phyloP scores from a whole-genome alignment of 2,797 vertebrate genomes.

The Phrynocephalus guinanensis region DNA sequence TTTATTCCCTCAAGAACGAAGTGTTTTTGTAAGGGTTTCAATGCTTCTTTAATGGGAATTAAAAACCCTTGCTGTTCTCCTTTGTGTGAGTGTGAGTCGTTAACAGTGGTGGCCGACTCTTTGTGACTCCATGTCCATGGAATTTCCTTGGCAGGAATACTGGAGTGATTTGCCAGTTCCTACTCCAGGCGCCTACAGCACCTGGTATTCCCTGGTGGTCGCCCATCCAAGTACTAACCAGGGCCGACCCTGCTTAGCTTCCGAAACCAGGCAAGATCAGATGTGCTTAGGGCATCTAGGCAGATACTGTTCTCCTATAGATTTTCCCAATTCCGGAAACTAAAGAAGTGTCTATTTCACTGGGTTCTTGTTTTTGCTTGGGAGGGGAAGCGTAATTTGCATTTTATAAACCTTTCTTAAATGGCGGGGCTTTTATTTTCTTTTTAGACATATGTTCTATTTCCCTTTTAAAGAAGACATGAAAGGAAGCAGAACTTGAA shows the following conservation, averaged over 20 bases:
- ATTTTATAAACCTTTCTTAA: neutral
- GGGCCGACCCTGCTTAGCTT: too few species aligned
- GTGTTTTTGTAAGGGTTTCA: neutral
- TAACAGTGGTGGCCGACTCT: too few species aligned
- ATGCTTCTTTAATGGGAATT: neutral
- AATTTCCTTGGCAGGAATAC: too few species aligned
- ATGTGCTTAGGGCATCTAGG: too few species aligned
- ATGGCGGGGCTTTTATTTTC: neutral
- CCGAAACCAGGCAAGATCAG: too few species aligned
- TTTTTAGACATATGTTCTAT: neutral
- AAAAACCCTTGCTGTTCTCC: neutral
- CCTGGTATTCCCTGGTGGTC: too few species aligned
- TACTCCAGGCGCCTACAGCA: too few species aligned
- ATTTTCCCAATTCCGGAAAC: neutral
- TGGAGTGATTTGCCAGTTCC: too few species aligned
- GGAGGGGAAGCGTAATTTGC: neutral
- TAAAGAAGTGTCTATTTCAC: neutral
- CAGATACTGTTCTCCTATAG: too few species aligned
- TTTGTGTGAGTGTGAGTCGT: too few species aligned
- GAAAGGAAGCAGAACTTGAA: conserved; percentile 12
- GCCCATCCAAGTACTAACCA: too few species aligned
- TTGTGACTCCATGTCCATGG: too few species aligned
- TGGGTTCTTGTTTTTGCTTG: neutral
- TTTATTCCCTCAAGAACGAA: conserved; percentile 6
- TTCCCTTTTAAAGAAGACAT: conserved; percentile 24